A percentile compares a stretch with the other conserved stretches of the same genome.
These are phyloP conservation scores for Actinia equina DNA, from an alignment of 64 coral and sea anemone genomes.

Conservation along the genomic window DNA sequence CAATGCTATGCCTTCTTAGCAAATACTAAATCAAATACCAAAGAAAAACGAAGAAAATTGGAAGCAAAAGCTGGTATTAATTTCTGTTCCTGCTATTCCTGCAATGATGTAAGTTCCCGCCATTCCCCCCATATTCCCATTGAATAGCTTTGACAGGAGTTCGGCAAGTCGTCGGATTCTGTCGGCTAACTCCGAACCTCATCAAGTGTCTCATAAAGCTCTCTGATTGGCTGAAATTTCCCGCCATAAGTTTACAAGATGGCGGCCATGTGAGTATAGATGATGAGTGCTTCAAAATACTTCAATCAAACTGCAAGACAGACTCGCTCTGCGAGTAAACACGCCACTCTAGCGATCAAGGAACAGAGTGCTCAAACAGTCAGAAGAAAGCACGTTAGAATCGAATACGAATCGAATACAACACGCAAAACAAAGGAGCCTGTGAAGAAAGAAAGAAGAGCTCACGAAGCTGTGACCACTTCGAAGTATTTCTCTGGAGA, in stretches of 20 bases:
- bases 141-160: no score
- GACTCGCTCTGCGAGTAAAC: slow-evolving; percentile 64
- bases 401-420: slow-evolving; percentile 63
- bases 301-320: slow-evolving; percentile 50
- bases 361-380: not conserved
- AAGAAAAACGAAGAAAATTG: no score
- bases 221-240: not conserved
- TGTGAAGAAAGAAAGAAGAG: not conserved
- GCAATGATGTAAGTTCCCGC: no score
- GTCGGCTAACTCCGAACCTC: no score
- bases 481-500: not conserved
- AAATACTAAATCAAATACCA: no score
- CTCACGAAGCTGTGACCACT: not conserved
- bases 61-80: no score
- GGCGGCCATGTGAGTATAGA: not conserved
- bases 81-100: no score
- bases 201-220: not conserved
- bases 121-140: no score
- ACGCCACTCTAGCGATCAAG: slow-evolving; percentile 6
- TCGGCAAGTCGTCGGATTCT: not conserved
- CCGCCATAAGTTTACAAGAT: not conserved
- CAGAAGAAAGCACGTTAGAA: slow-evolving; percentile 62
- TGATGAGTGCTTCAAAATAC: slow-evolving; percentile 77
- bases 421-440: not conserved
- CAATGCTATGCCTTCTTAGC: no score